phyloP scores from a whole-genome alignment of 2,888 invertebrate species.

The Agonopterix subpropinquella region DNA sequence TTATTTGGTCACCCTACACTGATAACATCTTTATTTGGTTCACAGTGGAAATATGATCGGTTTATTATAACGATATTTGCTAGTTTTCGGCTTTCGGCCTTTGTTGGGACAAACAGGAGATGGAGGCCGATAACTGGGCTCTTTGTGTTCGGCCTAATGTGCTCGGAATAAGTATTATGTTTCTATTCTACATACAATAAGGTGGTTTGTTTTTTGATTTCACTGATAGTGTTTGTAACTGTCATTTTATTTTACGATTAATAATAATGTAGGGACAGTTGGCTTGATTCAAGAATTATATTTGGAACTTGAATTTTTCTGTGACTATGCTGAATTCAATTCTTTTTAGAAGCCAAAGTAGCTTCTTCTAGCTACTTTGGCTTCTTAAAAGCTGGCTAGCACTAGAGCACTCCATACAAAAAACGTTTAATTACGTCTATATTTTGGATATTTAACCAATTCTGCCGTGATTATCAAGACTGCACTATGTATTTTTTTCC shows the following conservation, averaged over 20 bases:
- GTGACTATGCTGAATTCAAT: too few relatives aligned
- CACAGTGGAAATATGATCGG: constrained; percentile 54
- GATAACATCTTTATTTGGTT: constrained; percentile 41
- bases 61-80: constrained; percentile 71
- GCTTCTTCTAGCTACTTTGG: too few relatives aligned
- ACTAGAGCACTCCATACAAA: too few relatives aligned
- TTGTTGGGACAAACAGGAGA: constrained; percentile 37
- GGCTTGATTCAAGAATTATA: too few relatives aligned
- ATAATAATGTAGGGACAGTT: too few relatives aligned
- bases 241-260: constrained; percentile 19
- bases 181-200: constrained; percentile 36
- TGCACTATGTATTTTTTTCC: too few relatives aligned
- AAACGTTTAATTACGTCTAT: too few relatives aligned
- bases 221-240: constrained; percentile 32
- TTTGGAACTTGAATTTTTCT: too few relatives aligned
- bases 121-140: constrained; percentile 24
- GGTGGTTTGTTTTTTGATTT: constrained; percentile 44
- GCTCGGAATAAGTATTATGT: constrained; percentile 30
- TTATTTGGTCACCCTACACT: constrained; percentile 56
- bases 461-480: too few relatives aligned
- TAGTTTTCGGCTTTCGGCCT: constrained; percentile 39
- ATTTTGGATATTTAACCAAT: too few relatives aligned
- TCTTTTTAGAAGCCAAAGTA: too few relatives aligned
- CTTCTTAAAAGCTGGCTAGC: too few relatives aligned
- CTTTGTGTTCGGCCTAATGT: constrained; percentile 30